Base-by-base conservation (phyloP, 2,113 vertebrate genomes). In the Onychorhynchus coronatus region DNA sequence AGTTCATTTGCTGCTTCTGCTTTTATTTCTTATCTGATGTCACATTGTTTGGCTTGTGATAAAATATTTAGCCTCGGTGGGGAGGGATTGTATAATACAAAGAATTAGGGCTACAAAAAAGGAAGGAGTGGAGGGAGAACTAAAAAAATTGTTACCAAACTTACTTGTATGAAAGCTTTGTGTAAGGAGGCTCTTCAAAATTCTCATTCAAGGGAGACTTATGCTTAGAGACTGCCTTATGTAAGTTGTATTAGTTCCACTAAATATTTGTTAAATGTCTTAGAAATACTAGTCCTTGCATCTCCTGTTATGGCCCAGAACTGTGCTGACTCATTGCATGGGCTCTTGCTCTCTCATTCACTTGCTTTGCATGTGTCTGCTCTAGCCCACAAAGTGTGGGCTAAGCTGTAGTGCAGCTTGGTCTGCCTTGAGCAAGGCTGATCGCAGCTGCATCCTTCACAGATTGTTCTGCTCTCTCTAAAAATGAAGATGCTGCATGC, bases 11-110 rank as follows among this genome's bases (percentile, higher is more conserved):
- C 72, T 93, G 79, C 74, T 93, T 85, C 58, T 85, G 70, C 91
- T 96, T 95, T 85, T 94, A 15, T 96, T 96, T 82, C 82, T 93
- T 86, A 91, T 56, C 84, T 88, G 46, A 92, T 95, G 35, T 88
- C 59, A 46, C 76, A n/a, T 42, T 88, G 70, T 88, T 95, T 91
- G 74, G 52, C 85, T 89, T 93, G 63, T 47, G 88, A 86, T 95
- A 91, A 93, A 94, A 77, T 59, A 30, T 73, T 83, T 93, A 95
- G 88, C 90, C 95, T 95, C 41, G 21, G 79, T 79, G 47, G 70
- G 91, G 93, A 95, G 87, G 92, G 85, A 75, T 91, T 63, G 78
- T 88, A 67, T 82, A 72, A 39, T 80, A 79, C 82, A 94, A 94
- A 91, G 66, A 92, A 91, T 84, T 78, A 31, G 74, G 88, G 91